phyloP scores from a whole-genome alignment of 2,888 invertebrate species.

The Homarus gammarus region DNA sequence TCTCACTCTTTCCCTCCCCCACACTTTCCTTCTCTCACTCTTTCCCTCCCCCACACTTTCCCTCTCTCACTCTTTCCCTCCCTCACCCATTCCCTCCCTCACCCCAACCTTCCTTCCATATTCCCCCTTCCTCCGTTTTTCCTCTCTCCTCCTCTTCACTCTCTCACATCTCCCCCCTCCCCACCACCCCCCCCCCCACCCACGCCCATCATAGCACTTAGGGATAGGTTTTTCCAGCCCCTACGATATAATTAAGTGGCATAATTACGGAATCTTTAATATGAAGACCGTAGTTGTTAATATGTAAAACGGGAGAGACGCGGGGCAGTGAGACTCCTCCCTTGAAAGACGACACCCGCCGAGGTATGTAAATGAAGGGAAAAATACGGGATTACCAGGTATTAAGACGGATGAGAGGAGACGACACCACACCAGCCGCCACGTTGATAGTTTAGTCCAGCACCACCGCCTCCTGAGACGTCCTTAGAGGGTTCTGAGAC shows the following conservation, averaged over 20 bases:
- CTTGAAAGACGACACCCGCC: conserved; percentile 11
- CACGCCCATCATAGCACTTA: not conserved
- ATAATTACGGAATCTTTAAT: conserved; percentile 61
- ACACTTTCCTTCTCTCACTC: too few species aligned
- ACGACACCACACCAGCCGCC: conserved; percentile 23
- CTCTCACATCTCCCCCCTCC: not conserved
- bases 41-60: too few species aligned
- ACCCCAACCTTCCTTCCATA: too few species aligned
- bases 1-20: too few species aligned
- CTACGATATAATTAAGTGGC: conserved; percentile 54
- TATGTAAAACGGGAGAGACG: conserved; percentile 32
- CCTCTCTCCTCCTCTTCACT: not conserved
- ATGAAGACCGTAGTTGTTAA: conserved; percentile 17
- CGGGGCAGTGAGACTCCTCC: conserved; percentile 6
- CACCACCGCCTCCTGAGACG: too few species aligned
- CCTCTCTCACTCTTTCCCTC: too few species aligned
- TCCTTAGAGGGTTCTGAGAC: too few species aligned
- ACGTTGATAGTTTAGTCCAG: not conserved
- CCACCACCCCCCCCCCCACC: not conserved
- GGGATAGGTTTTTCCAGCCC: conserved; percentile 6
- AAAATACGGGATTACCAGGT: conserved; percentile 53
- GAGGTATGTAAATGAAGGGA: conserved; percentile 63
- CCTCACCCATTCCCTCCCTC: too few species aligned
- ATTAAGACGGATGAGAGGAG: conserved; percentile 39
- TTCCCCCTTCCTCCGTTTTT: too few species aligned